These are phyloP conservation scores for Micromys minutus DNA, from an alignment of 2,113 vertebrate genomes.

Conservation along the genomic window DNA sequence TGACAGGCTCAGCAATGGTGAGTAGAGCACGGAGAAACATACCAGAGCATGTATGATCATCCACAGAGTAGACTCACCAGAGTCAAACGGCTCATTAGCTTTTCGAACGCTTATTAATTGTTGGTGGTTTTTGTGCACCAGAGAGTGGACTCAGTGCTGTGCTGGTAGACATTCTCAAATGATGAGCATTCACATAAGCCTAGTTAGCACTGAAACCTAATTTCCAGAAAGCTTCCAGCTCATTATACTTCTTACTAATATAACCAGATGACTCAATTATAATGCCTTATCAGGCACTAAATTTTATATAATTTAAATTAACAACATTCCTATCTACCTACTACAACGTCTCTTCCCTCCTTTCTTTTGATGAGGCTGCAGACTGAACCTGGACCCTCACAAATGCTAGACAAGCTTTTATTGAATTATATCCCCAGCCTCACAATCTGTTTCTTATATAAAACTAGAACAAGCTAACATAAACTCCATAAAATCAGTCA, in stretches of 20 bases:
- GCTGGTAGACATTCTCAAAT: neutral
- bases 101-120: neutral
- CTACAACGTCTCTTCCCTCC: too few relatives aligned
- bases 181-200: neutral
- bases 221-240: constrained; percentile 53
- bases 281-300: neutral
- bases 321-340: too few relatives aligned
- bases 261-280: neutral
- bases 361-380: neutral
- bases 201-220: neutral
- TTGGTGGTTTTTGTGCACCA: neutral
- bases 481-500: neutral
- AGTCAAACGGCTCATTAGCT: neutral
- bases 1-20: neutral
- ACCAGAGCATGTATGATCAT: neutral
- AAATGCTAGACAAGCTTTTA: neutral
- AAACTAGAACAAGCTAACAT: constrained; percentile 10
- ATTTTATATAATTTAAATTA: neutral
- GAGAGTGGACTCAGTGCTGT: neutral
- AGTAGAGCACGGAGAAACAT: neutral
- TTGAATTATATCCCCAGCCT: neutral
- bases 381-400: neutral
- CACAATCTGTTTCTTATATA: neutral
- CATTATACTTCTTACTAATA: neutral
- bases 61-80: neutral